These are phyloP conservation scores for Microcebus ravelobensis DNA, from an alignment of 2,113 vertebrate species.

Conservation along the genomic window DNA sequence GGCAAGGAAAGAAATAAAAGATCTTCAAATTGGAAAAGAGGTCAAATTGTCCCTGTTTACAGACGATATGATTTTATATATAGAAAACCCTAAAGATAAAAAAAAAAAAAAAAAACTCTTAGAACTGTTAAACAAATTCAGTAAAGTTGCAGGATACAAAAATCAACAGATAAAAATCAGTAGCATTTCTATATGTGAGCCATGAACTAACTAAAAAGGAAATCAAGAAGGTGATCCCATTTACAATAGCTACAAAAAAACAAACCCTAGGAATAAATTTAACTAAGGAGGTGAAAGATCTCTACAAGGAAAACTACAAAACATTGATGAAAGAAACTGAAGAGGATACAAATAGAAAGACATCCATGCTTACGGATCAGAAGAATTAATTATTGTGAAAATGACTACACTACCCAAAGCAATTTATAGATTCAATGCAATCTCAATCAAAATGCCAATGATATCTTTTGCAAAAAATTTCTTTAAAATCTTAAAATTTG, in stretches of 20 bases:
- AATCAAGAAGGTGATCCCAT: not conserved
- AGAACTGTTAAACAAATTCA: too few species aligned
- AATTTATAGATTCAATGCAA: not conserved
- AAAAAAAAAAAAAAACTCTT: too few species aligned
- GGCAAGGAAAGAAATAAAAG: not conserved
- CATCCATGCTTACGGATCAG: not conserved
- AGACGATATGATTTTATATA: not conserved
- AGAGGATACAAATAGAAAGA: not conserved
- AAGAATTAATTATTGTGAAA: not conserved
- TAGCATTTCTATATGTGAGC: too few species aligned
- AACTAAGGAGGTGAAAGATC: not conserved
- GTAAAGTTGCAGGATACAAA: too few species aligned
- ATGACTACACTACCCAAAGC: not conserved
- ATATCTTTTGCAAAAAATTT: not conserved
- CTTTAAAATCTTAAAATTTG: not conserved
- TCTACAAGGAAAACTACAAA: not conserved
- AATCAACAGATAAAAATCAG: too few species aligned
- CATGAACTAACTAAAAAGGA: too few species aligned
- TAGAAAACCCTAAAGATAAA: too few species aligned
- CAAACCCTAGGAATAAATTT: not conserved
- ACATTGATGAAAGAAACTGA: not conserved
- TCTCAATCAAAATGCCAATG: not conserved
- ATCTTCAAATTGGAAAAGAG: not conserved
- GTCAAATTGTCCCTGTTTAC: not conserved
- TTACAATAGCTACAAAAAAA: not conserved